A percentile compares a stretch with the other conserved stretches of the same genome.
Conservation (phyloP, 2,888 invertebrate species). For the Glyphotaelius pellucidus region DNA sequence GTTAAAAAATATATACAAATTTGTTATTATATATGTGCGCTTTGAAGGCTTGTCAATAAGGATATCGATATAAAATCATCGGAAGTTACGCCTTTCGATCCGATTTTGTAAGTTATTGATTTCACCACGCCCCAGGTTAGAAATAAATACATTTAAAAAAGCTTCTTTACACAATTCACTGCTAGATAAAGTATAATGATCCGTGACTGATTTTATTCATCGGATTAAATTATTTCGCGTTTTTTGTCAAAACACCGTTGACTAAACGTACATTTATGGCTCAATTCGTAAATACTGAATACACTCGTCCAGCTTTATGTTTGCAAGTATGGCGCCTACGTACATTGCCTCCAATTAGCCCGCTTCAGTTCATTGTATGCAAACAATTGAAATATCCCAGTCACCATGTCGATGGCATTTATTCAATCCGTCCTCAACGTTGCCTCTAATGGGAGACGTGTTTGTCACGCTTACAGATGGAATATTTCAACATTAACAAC, state of each 20-base stretch:
- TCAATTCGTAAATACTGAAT: not conserved
- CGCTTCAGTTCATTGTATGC: conserved; percentile 24
- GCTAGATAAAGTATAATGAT: not conserved
- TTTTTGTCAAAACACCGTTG: not conserved
- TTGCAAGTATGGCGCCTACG: conserved; percentile 9
- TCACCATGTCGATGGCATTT: conserved; percentile 19
- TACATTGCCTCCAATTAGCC: conserved; percentile 32
- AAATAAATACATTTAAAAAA: too few species aligned
- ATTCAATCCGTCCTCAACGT: conserved; percentile 3
- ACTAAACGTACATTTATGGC: not conserved
- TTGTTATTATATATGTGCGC: too few species aligned
- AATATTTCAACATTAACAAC: not conserved
- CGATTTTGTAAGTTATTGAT: too few species aligned
- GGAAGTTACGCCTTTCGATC: too few species aligned
- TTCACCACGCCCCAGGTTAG: too few species aligned
- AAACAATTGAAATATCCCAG: conserved; percentile 36
- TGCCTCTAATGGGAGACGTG: not conserved
- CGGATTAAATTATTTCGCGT: not conserved
- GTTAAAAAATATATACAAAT: too few species aligned
- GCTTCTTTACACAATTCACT: too few species aligned
- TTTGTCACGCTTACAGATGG: not conserved
- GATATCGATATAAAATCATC: too few species aligned
- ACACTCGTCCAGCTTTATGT: not conserved
- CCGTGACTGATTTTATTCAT: not conserved
- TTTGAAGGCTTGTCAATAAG: too few species aligned